phyloP scores from a whole-genome alignment of 2,113 vertebrate species.

The Megaleporinus macrocephalus region DNA sequence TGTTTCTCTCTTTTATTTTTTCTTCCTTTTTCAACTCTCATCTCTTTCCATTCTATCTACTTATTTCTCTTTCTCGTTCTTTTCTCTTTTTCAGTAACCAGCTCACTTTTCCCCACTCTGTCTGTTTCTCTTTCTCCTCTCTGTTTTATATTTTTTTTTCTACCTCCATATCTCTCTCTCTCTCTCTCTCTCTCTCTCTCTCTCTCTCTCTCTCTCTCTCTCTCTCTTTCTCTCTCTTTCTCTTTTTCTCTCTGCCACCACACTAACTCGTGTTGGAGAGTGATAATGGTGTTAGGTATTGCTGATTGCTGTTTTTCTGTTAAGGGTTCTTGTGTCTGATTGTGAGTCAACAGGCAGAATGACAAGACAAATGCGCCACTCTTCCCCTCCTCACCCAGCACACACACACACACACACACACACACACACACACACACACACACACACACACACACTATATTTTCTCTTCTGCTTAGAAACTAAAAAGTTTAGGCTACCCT shows the following conservation, averaged over 20 bases:
- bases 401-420: not conserved
- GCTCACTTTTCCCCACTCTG: no score
- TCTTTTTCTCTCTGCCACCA: not conserved
- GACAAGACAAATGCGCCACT: slow-evolving; percentile 24
- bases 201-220: not conserved
- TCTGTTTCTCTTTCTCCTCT: no score
- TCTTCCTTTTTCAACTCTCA: no score
- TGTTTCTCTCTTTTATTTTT: no score
- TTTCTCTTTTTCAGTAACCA: no score
- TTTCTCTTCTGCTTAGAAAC: no score
- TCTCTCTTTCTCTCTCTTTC: not conserved
- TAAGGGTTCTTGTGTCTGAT: not conserved
- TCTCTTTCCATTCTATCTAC: no score
- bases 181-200: not conserved
- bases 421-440: slow-evolving; percentile 9
- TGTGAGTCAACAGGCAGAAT: slow-evolving; percentile 1
- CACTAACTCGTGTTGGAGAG: not conserved
- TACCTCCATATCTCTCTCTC: not conserved
- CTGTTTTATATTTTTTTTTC: no score
- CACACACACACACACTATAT: not conserved
- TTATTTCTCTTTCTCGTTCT: no score
- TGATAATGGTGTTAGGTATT: slow-evolving; percentile 20
- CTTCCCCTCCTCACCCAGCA: slow-evolving; percentile 6
- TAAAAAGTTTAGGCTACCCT: no score
- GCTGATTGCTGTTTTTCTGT: slow-evolving; percentile 18